Base-by-base conservation (phyloP, 1,140 invertebrate genomes). In the Cotesia glomerata region DNA sequence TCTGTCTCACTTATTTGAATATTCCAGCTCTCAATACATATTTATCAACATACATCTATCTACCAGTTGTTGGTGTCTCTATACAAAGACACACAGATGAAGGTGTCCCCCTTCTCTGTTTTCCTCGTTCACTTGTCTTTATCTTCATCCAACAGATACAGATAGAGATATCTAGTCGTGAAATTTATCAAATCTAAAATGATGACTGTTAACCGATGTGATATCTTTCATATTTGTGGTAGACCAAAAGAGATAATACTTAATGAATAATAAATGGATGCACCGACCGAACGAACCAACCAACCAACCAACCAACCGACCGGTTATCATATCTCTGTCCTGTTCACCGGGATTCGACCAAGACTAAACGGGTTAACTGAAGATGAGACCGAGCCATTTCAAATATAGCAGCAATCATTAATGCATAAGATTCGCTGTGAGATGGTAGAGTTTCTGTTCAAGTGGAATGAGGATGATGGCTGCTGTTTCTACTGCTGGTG, bases 341-440 rank as follows among this genome's bases (percentile, higher is more conserved):
- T 77, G 76, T 78, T 69, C 73, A 72, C 74, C 75, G 72, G 63
- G 59, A 72, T 45, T 45, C 39, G 39, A 45, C 8, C 39, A 45
- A 45, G 39, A 32, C 74, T 83, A 84, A 84, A 84, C 80, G 80
- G 76, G 81, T 84, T 84, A 84, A 75, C 80, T 39, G 51, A 54
- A 39, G 51, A 71, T 76, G 77, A 80, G 78, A 80, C 77, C 79
- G 78, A 76, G 78, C 78, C 74, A 69, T 77, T 82, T 78, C 75
- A 70, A 83, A 82, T 45, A 83, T 84, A 83, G 82, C 77, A 75
- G 68, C 66, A 75, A 76, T 80, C 76, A 81, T 76, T 80, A 78
- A 80, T 58, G 14, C 70, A 72, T 58, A n/a, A 26, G n/a, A 13
- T 7, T 39, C 14, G 5, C 13, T 9, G 36, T 5, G 35, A 58